Base-by-base conservation (phyloP, 1,140 invertebrate genomes). In the Halesus radiatus region DNA sequence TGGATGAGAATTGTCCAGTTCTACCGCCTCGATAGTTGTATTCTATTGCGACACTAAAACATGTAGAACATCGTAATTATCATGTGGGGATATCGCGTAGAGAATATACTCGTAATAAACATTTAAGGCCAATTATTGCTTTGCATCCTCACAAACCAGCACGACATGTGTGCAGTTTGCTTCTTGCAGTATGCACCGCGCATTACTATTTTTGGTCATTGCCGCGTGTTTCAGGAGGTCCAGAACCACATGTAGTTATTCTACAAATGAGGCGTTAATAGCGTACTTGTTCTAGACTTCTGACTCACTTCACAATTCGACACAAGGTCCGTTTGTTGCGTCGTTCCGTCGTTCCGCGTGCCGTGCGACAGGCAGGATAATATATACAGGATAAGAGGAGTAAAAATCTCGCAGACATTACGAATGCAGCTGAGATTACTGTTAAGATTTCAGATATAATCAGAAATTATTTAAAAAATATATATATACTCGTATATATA, bases 131-230 rank as follows among this genome's bases (percentile, higher is more conserved):
- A 72, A 72, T 72, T 23, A 72, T 72, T 66, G 32, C 62, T 72
- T 72, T 8, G 22, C 26, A 50, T 72, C 37, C 37, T 45, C 37
- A 45, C 37, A 45, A 45, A 13, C 37, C 37, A 72, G 1, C 68
- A 18, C 5, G 29, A 72, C 68, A 54, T 53, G 68, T 72, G 68
- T 52, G 68, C 68, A 72, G 20, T 72, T 72, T 52, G 66, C 66
- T 22, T 18, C 32, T 32, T n/a, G 45, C 45, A 72, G 7, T 72
- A 53, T 72, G 68, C 68, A 72, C 68, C 50, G 68, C 37, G 45
- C 50, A 72, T 72, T 72, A 53, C 68, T 72, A 53, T 72, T 72
- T 72, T 72, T 72, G 68, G 68, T 72, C 68, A 72, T 72, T 72
- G 68, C 45, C 2, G 50, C 20, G 32, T 45, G 29, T 45, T 32